These are phyloP conservation scores for Melanotaenia parkinsoni DNA, from an alignment of 2,797 vertebrate genomes.

Conservation along the genomic window DNA sequence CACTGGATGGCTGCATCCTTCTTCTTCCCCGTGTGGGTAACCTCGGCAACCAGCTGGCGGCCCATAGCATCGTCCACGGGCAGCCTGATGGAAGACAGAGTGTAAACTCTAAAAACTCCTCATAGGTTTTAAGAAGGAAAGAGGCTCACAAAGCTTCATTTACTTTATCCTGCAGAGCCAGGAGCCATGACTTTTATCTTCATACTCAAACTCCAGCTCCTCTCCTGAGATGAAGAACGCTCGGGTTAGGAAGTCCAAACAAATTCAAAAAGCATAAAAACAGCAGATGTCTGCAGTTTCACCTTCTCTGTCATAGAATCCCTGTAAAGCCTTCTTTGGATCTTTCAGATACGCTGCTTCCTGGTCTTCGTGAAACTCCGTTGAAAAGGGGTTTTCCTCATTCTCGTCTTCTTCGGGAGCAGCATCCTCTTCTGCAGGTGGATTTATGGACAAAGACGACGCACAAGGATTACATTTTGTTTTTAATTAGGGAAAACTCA, in stretches of 20 bases:
- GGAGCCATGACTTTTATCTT: conserved; percentile 90
- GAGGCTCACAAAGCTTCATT: conserved; percentile 22
- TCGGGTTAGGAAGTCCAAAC: neutral
- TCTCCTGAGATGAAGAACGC: conserved; percentile 83
- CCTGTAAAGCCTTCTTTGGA: conserved; percentile 96
- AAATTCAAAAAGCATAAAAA: neutral
- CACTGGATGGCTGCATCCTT: conserved; percentile 94
- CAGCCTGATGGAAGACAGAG: conserved; percentile 77
- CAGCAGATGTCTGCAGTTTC: neutral
- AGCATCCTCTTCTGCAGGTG: conserved; percentile 87
- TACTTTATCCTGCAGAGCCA: conserved; percentile 98
- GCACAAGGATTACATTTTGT: no score
- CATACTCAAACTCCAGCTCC: conserved; percentile 97
- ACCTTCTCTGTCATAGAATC: conserved; percentile 99
- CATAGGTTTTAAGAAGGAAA: neutral
- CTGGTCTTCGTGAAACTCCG: conserved; percentile 95
- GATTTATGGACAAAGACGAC: neutral
- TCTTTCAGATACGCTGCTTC: conserved; percentile 97
- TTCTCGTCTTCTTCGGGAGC: conserved; percentile 90
- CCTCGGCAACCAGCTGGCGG: conserved; percentile 93
- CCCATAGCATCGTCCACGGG: conserved; percentile 93
- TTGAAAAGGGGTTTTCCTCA: conserved; percentile 96
- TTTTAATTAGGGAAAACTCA: neutral
- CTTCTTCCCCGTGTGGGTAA: conserved; percentile 93
- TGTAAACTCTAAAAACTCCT: neutral